Conservation (phyloP, 2,888 invertebrate genomes). For the Lepidochrysops patricia region DNA sequence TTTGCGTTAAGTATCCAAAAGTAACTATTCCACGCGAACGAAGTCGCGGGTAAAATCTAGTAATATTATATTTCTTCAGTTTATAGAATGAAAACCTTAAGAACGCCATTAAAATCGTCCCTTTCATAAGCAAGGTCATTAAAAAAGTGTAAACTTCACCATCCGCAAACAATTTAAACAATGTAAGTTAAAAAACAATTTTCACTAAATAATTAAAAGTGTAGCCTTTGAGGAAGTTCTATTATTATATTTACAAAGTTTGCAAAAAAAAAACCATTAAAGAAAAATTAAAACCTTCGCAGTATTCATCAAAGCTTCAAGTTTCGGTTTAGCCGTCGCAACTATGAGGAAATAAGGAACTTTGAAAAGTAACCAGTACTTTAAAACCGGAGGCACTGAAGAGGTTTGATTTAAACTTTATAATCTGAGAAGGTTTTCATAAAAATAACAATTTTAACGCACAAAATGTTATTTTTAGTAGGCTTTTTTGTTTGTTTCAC, state of each 20-base stretch:
- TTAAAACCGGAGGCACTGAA: constrained; percentile 24
- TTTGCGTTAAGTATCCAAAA: no score
- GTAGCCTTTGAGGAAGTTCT: constrained; percentile 20
- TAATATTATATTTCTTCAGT: no score
- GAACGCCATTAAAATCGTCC: not conserved
- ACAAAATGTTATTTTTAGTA: no score
- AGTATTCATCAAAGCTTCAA: constrained; percentile 42
- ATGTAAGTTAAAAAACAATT: constrained; percentile 6
- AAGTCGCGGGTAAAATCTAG: no score
- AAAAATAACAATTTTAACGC: not conserved
- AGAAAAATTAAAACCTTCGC: constrained; percentile 33
- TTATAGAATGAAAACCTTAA: not conserved
- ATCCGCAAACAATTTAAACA: not conserved
- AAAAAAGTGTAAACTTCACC: not conserved
- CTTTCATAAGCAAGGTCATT: not conserved
- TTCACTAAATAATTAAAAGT: constrained; percentile 10
- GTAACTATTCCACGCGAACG: no score
- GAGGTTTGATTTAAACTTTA: constrained; percentile 30
- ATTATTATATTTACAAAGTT: constrained; percentile 26
- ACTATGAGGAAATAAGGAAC: constrained; percentile 36
- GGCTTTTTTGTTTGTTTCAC: no score
- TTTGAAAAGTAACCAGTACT: constrained; percentile 24
- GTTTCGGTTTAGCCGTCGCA: constrained; percentile 38
- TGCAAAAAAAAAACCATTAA: constrained; percentile 29
- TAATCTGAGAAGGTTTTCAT: constrained; percentile 16